Conservation (phyloP, 2,888 invertebrate species). For the Colostygia pectinataria region DNA sequence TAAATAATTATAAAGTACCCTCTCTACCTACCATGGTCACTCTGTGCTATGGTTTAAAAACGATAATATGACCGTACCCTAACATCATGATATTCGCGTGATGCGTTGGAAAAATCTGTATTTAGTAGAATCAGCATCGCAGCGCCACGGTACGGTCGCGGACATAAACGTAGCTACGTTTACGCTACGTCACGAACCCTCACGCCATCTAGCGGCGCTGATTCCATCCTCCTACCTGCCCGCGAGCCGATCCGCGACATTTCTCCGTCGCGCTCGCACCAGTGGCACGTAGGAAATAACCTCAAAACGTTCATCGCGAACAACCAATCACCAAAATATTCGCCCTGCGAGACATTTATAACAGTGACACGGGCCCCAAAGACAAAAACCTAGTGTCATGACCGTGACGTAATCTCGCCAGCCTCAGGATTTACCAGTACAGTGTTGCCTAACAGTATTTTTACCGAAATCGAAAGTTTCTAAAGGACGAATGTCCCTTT, state of each 20-base stretch:
- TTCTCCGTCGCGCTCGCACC: conserved; percentile 78
- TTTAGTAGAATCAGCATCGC: conserved; percentile 73
- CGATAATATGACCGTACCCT: conserved; percentile 61
- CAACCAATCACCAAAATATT: conserved; percentile 68
- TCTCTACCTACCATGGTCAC: too few species aligned
- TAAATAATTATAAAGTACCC: too few species aligned
- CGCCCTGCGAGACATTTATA: conserved; percentile 55
- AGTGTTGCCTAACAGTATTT: conserved; percentile 66
- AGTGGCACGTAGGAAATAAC: conserved; percentile 80
- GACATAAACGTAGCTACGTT: conserved; percentile 71
- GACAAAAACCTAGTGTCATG: conserved; percentile 51
- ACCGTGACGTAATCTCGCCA: conserved; percentile 53
- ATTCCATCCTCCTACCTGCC: conserved; percentile 57
- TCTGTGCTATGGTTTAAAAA: too few species aligned
- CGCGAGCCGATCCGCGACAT: conserved; percentile 55
- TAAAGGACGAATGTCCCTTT: conserved; percentile 73
- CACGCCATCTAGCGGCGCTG: conserved; percentile 69
- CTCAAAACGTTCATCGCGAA: conserved; percentile 71
- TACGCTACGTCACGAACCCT: conserved; percentile 63
- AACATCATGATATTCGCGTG: conserved; percentile 63
- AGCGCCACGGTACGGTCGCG: conserved; percentile 77
- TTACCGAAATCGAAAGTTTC: conserved; percentile 74
- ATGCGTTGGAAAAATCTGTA: conserved; percentile 79
- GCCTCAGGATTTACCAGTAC: conserved; percentile 45
- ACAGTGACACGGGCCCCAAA: conserved; percentile 59